These are phyloP conservation scores for Lumbricus terrestris DNA, from an alignment of 2,888 invertebrate species.

Conservation along the genomic window DNA sequence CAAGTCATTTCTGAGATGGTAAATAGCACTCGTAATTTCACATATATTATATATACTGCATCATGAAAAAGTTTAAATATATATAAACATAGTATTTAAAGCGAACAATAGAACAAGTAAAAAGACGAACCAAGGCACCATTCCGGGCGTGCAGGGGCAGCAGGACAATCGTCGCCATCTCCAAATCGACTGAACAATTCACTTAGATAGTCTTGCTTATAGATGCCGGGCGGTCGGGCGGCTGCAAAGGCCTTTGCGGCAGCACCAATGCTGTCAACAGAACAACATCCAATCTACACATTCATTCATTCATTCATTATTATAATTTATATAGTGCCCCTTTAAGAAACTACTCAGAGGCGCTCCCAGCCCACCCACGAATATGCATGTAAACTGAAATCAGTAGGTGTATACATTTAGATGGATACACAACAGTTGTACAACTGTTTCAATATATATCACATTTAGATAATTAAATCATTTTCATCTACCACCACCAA, in stretches of 20 bases:
- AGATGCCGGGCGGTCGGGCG: conserved; percentile 88
- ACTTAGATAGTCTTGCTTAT: conserved; percentile 89
- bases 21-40: no score
- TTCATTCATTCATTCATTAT: no score
- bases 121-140: conserved; percentile 77
- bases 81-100: no score
- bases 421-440: neutral
- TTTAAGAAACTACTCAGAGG: no score
- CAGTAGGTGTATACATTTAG: neutral
- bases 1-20: no score
- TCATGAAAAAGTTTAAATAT: neutral
- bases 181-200: conserved; percentile 82
- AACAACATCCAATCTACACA: neutral
- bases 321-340: no score
- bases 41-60: no score
- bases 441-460: neutral
- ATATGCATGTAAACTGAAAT: neutral
- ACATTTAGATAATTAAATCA: neutral
- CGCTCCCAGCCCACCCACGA: no score
- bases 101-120: neutral
- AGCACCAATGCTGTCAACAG: conserved; percentile 69
- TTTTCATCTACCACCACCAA: neutral
- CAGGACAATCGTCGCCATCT: conserved; percentile 68
- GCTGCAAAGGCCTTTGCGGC: conserved; percentile 58
- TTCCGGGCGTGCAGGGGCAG: conserved; percentile 76